Evolutionary conservation across 1,140 invertebrate genomes (phyloP).

Genomic region (Pygmarrhopalites habei): DNA sequence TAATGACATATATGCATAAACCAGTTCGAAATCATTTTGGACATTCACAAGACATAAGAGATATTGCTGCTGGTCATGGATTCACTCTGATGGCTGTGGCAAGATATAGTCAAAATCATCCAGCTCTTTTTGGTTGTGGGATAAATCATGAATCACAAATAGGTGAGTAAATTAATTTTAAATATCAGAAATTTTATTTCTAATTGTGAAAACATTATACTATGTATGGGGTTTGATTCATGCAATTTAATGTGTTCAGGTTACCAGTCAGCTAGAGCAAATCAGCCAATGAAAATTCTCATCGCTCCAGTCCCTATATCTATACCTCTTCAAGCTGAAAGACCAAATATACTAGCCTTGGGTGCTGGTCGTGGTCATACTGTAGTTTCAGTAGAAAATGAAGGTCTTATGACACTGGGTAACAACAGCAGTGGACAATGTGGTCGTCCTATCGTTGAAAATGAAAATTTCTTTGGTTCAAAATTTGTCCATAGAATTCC

Average conservation of each 20-base stretch:
- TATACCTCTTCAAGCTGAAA: constrained; percentile 54
- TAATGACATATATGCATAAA: constrained; percentile 4
- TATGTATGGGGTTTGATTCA: not conserved
- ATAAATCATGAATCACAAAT: constrained; percentile 90
- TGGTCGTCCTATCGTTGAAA: constrained; percentile 67
- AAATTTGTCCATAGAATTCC: constrained; percentile 58
- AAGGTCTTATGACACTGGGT: constrained; percentile 73
- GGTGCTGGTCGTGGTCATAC: constrained; percentile 82
- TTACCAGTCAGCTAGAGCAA: constrained; percentile 55
- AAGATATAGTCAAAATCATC: constrained; percentile 48
- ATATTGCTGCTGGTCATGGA: constrained; percentile 80
- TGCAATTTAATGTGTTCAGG: constrained; percentile 41
- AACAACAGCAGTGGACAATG: constrained; percentile 94
- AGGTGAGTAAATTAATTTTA: constrained; percentile 48
- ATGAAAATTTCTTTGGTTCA: constrained; percentile 66
- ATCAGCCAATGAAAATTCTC: constrained; percentile 62
- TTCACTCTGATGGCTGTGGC: constrained; percentile 76
- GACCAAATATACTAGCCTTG: constrained; percentile 54
- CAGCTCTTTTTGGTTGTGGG: constrained; percentile 77
- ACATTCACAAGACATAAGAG: constrained; percentile 46
- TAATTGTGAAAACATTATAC: constrained; percentile 6
- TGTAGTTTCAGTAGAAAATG: constrained; percentile 67
- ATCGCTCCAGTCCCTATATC: constrained; percentile 66
- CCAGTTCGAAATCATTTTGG: constrained; percentile 29
- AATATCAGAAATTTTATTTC: not conserved